phyloP scores from a whole-genome alignment of 2,113 vertebrate genomes.

The Periophthalmus modestus region DNA sequence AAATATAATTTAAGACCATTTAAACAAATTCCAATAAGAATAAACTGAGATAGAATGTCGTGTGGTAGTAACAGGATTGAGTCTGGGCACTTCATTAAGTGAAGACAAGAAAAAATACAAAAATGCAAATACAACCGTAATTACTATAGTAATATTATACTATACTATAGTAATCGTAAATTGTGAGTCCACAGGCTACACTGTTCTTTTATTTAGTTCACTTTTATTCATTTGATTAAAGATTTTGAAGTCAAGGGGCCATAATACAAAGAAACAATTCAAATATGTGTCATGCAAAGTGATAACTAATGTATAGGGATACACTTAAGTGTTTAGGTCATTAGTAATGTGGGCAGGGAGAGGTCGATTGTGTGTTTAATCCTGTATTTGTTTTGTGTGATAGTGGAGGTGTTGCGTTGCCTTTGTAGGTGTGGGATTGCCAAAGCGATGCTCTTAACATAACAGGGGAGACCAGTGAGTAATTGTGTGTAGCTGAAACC shows the following conservation, averaged over 20 bases:
- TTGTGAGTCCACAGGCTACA: background rate
- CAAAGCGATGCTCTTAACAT: constrained; percentile 16
- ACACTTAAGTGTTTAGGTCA: background rate
- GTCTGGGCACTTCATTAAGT: too few relatives aligned
- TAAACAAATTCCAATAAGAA: too few relatives aligned
- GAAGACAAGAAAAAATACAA: too few relatives aligned
- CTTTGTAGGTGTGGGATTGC: constrained; percentile 39
- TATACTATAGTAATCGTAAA: too few relatives aligned
- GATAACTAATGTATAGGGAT: background rate
- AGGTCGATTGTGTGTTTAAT: background rate
- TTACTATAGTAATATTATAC: too few relatives aligned
- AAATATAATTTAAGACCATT: background rate
- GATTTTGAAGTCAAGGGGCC: background rate
- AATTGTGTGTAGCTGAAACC: constrained; percentile 4
- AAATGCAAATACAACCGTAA: background rate
- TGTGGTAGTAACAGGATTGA: too few relatives aligned
- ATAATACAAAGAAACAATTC: background rate
- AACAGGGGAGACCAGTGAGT: constrained; percentile 12
- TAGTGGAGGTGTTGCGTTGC: constrained; percentile 30
- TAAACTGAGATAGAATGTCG: background rate
- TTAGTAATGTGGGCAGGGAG: background rate
- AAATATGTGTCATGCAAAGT: background rate
- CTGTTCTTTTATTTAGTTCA: too few relatives aligned
- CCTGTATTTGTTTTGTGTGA: constrained; percentile 3
- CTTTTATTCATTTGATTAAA: background rate